Conservation (phyloP, 2,113 vertebrate species). For the Saimiri boliviensis region DNA sequence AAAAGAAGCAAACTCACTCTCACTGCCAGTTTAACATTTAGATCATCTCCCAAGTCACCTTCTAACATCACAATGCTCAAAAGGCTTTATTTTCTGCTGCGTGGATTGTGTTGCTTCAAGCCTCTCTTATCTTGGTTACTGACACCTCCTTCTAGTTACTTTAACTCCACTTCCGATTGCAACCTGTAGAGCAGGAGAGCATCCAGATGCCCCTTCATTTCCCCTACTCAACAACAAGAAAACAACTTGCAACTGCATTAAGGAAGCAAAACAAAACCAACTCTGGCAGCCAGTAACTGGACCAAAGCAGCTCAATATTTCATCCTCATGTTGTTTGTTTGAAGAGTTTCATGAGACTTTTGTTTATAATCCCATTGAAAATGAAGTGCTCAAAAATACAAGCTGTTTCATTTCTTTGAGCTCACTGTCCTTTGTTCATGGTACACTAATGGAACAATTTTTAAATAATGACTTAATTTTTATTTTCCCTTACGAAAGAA, state of each 20-base stretch:
- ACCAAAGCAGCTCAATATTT: slow-evolving; percentile 58
- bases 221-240: background rate
- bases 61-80: rapidly evolving
- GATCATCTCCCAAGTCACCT: background rate
- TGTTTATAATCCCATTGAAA: slow-evolving; percentile 80
- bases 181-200: background rate
- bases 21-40: background rate
- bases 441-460: slow-evolving; percentile 80
- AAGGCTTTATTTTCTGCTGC: no score
- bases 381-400: slow-evolving; percentile 78
- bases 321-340: slow-evolving; percentile 40
- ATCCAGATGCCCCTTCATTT: background rate
- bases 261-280: slow-evolving; percentile 21
- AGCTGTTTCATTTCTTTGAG: slow-evolving; percentile 79
- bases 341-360: slow-evolving; percentile 69
- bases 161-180: background rate
- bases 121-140: background rate
- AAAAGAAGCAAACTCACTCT: background rate
- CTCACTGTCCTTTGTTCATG: slow-evolving; percentile 75
- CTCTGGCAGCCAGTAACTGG: background rate
- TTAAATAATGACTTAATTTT: slow-evolving; percentile 83
- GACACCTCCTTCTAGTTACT: background rate
- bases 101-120: background rate
- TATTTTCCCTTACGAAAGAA: slow-evolving; percentile 72
- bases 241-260: slow-evolving; percentile 12